Evolutionary conservation across 2,113 vertebrate species (phyloP), one percentile per base, ranked within the genome.

Genomic region (Pseudonaja textilis): DNA sequence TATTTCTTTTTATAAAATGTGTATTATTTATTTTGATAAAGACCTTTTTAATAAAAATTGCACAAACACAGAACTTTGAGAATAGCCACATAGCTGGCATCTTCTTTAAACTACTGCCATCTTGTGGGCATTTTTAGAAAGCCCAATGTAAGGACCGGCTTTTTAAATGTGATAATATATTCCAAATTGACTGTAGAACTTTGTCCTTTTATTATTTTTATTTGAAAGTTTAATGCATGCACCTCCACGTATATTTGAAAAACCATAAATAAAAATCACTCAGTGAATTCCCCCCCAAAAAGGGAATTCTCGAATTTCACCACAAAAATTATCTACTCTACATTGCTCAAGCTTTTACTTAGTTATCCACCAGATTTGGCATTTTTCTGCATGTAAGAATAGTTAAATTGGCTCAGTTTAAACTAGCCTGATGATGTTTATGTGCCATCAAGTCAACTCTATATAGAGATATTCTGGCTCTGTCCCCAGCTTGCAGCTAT

Each of bases 51-150:
- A 39, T 81, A 81, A 81, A 81, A 81, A 81, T 39, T 81, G 34
- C n/a, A 81, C 22, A 25, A 52, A 56, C 50, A 93, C 34, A 26
- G 93, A 55, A 59, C 3, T 52, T 88, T 0, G 0, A 55, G 52
- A 90, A 7, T 89, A 42, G 18, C 42, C 50, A 25, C 12, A 85
- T 3, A 89, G 54, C 88, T 69, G 25, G 26, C 59, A 8, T 20
- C 45, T 1, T 39, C 74, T 81, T 92, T 89, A 92, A 91, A 29
- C 55, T 89, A 94, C 93, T 94, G 95, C 96, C 96, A 96, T 69
- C 96, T 96, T 94, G 91, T 93, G 96, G 96, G 93, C 92, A 92
- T 57, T 61, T 89, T 54, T 57, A n/a, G n/a, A 47, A 85, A 25
- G 23, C 55, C 34, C 3, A 20, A 90, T 34, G 1, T 1, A 81